phyloP scores from a whole-genome alignment of 2,888 invertebrate genomes.

The Gymnocheta viridis region DNA sequence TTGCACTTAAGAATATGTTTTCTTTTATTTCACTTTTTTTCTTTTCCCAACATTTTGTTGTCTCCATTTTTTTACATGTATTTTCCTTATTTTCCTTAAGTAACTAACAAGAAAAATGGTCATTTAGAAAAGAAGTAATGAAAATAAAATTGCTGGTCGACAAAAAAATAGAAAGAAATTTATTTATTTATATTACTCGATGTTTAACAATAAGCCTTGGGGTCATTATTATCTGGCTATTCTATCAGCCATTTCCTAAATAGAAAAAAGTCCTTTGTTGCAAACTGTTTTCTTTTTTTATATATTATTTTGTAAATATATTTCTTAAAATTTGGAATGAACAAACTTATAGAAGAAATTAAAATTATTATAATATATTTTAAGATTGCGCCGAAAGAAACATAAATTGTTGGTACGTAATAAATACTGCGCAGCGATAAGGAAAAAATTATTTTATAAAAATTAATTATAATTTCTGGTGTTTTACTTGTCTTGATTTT shows the following conservation, averaged over 20 bases:
- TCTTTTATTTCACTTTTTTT: conserved; percentile 40
- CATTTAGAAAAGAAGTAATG: conserved; percentile 44
- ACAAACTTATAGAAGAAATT: background rate
- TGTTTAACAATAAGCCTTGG: conserved; percentile 59
- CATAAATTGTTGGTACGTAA: background rate
- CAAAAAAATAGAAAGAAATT: conserved; percentile 21
- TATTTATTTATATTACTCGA: conserved; percentile 55
- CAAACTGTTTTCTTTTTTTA: background rate
- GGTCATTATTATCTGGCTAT: conserved; percentile 62
- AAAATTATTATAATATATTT: conserved; percentile 35
- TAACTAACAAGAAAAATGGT: conserved; percentile 54
- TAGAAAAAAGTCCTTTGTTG: conserved; percentile 42
- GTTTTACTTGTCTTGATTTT: background rate
- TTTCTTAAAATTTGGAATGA: background rate
- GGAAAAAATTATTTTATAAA: background rate
- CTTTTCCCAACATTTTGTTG: conserved; percentile 17
- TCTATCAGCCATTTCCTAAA: conserved; percentile 55
- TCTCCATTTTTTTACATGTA: conserved; percentile 7
- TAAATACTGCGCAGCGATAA: background rate
- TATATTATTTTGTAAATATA: background rate
- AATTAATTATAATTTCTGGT: background rate
- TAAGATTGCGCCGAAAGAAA: background rate
- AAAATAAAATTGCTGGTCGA: conserved; percentile 45
- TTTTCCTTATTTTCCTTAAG: conserved; percentile 30
- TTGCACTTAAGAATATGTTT: conserved; percentile 69